Evolutionary conservation across 2,113 vertebrate genomes (phyloP), one percentile per base, ranked within the genome.

Genomic region (Nothobranchius kuhntae): DNA sequence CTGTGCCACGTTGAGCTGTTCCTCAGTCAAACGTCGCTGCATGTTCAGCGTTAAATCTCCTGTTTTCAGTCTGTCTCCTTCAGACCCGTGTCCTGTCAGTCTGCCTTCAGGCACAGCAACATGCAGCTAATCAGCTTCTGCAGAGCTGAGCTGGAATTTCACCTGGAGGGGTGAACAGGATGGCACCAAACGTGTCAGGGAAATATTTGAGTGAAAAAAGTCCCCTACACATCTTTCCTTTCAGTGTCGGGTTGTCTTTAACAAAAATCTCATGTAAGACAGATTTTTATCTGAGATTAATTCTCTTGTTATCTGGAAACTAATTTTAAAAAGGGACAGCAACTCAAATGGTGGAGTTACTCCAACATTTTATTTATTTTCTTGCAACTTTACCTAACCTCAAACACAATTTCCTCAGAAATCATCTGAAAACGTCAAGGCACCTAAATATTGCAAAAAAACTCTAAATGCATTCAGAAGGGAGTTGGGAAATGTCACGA

Each of bases 401-500:
- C 38, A n/a, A 57, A 57, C 15, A 47, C 38, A 59, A 40, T 58
- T 53, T 66, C 47, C 57, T 55, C 67, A 71, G 55, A 72, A 52
- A 65, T 72, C 48, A 61, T 61, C 64, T 65, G 9, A 40, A 40
- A 40, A 40, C 38, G 6, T 40, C 38, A 40, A 7, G 38, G 38
- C 38, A 8, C 38, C 38, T 40, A 40, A 40, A 30, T 48, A 54
- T 63, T 56, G 8, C 54, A 56, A 72, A 52, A 68, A 80, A 61
- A 82, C 53, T 65, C 55, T 68, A 82, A 78, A 66, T 54, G 65
- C 75, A 84, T 84, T 77, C 72, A 68, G 55, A 48, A 30, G 57
- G 40, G 68, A 81, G 79, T 81, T 77, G 44, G 50, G 65, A 89
- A 91, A 84, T 86, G 78, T 89, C 78, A 84, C 53, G 2, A 67